Conservation (phyloP, 1,140 invertebrate genomes). For the Melitaea cinxia region DNA sequence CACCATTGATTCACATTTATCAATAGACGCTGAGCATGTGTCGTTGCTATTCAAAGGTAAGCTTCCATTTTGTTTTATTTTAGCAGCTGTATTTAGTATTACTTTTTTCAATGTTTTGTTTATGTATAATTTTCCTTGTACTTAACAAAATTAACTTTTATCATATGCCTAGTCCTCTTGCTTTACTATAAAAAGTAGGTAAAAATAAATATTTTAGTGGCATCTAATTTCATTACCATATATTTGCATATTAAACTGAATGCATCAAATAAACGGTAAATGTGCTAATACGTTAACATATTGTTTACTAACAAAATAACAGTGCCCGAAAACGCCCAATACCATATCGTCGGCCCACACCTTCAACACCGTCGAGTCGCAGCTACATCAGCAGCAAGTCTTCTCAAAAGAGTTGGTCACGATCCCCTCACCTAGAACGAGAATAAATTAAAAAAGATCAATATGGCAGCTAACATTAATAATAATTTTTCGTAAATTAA, state of each 20-base stretch:
- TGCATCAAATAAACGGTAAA: too few species aligned
- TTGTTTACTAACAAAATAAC: conserved; percentile 56
- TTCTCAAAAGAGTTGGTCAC: conserved; percentile 66
- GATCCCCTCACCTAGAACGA: conserved; percentile 56
- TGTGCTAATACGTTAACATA: conserved; percentile 27
- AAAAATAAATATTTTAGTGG: too few species aligned
- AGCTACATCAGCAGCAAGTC: conserved; percentile 85
- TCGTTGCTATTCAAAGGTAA: conserved; percentile 29
- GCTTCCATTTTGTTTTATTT: conserved; percentile 16
- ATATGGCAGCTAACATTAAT: conserved; percentile 11
- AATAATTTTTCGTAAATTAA: not conserved
- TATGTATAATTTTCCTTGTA: not conserved
- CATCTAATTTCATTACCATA: too few species aligned
- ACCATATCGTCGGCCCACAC: conserved; percentile 92
- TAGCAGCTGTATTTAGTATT: conserved; percentile 6
- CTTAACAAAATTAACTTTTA: too few species aligned
- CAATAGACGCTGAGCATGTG: conserved; percentile 18
- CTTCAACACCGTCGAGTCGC: conserved; percentile 86
- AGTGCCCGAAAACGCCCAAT: conserved; percentile 95
- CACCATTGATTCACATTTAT: not conserved
- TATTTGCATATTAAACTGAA: too few species aligned
- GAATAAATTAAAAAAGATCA: conserved; percentile 31
- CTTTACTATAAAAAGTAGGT: too few species aligned
- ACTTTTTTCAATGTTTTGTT: not conserved
- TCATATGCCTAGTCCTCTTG: too few species aligned